Conservation (phyloP, 2,113 vertebrate genomes). For the Atractosteus spatula region DNA sequence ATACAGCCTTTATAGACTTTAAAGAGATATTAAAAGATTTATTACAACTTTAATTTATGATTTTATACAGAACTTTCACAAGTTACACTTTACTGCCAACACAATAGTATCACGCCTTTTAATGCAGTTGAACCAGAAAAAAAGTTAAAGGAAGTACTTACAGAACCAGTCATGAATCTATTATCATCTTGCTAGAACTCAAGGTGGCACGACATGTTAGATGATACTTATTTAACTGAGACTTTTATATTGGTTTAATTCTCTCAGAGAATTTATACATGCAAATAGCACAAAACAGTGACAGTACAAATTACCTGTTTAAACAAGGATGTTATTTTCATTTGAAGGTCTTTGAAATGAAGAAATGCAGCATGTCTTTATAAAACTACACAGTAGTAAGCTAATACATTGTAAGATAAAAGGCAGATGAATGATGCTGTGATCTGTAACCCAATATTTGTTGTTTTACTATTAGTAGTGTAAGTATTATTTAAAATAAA, state of each 20-base stretch:
- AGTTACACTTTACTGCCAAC: constrained; percentile 65
- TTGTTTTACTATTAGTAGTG: constrained; percentile 45
- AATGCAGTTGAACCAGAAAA: constrained; percentile 39
- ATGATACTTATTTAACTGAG: constrained; percentile 52
- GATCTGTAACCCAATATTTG: constrained; percentile 44
- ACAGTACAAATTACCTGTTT: constrained; percentile 74
- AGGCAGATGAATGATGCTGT: constrained; percentile 45
- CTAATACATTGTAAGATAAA: constrained; percentile 58
- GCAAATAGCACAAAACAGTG: constrained; percentile 89
- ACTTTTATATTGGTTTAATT: constrained; percentile 84
- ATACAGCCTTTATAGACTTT: constrained; percentile 24
- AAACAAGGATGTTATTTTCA: constrained; percentile 40
- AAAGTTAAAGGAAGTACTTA: constrained; percentile 39
- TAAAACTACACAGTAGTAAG: constrained; percentile 79
- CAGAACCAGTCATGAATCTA: constrained; percentile 39
- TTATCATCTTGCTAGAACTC: constrained; percentile 36
- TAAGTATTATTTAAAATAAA: constrained; percentile 13
- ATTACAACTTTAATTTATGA: constrained; percentile 66
- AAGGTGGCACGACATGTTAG: constrained; percentile 52
- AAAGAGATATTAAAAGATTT: constrained; percentile 76
- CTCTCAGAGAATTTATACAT: constrained; percentile 95
- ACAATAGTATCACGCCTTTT: constrained; percentile 56
- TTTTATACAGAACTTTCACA: constrained; percentile 70
- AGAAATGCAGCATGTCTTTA: constrained; percentile 45
- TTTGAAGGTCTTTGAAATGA: constrained; percentile 38